phyloP scores from a whole-genome alignment of 2,113 vertebrate genomes.

The Anguilla japonica region DNA sequence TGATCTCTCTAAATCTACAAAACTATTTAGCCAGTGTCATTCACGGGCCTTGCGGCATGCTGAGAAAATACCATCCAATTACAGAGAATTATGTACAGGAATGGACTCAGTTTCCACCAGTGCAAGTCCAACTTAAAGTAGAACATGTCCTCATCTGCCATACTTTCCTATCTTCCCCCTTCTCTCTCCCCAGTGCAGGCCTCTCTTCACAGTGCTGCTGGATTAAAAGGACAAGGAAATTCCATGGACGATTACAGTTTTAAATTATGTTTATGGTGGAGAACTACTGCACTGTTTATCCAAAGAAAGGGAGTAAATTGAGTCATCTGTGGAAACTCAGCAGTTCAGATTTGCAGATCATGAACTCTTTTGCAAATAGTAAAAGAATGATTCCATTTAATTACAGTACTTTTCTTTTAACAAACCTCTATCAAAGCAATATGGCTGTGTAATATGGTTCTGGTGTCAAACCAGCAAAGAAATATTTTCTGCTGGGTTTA shows the following conservation, averaged over 20 bases:
- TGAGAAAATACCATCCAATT: background rate
- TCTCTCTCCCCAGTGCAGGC: background rate
- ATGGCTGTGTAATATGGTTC: background rate
- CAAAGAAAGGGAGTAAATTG: slow-evolving; percentile 12
- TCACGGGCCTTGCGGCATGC: slow-evolving; percentile 8
- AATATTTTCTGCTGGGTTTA: too few species aligned
- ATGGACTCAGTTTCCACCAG: background rate
- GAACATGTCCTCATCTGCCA: background rate
- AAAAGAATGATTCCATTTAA: background rate
- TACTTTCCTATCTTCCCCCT: background rate
- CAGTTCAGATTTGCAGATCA: slow-evolving; percentile 29
- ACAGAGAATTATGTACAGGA: slow-evolving; percentile 15
- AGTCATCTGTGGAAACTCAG: slow-evolving; percentile 25
- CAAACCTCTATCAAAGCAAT: background rate
- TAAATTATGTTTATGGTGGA: background rate
- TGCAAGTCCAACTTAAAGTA: background rate
- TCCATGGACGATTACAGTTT: slow-evolving; percentile 10
- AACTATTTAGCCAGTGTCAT: slow-evolving; percentile 17
- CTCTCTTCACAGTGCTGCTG: background rate
- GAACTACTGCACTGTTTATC: slow-evolving; percentile 16
- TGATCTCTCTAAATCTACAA: slow-evolving; percentile 24
- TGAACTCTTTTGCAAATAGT: slow-evolving; percentile 2
- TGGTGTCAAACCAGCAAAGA: background rate
- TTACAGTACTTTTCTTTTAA: background rate
- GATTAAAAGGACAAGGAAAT: slow-evolving; percentile 1